These are phyloP conservation scores for Mesitornis unicolor DNA, from an alignment of 2,113 vertebrate species.

Conservation along the genomic window DNA sequence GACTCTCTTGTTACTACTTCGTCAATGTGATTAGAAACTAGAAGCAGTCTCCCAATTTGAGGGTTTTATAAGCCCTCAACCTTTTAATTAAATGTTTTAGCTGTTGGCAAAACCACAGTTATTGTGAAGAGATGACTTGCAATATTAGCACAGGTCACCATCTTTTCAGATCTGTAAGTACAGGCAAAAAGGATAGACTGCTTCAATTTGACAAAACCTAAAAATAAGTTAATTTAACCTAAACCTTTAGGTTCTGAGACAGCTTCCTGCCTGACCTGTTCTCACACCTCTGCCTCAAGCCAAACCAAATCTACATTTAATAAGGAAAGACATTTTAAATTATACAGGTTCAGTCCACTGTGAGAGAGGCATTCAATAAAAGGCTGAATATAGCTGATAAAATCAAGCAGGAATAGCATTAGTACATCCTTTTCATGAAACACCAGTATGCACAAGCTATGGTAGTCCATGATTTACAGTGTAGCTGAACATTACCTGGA, in stretches of 20 bases:
- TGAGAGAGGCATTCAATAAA: neutral
- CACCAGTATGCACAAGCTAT: neutral
- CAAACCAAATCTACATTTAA: neutral
- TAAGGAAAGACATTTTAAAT: neutral
- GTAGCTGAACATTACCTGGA: neutral
- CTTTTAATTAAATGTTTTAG: neutral
- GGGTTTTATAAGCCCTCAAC: neutral
- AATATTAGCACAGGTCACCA: neutral
- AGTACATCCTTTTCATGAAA: neutral
- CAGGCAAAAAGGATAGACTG: neutral
- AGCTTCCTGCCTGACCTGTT: neutral
- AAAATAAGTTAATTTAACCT: neutral
- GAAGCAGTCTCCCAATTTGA: fast-evolving
- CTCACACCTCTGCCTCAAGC: neutral
- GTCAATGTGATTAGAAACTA: neutral
- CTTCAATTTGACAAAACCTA: neutral
- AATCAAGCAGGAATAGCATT: neutral
- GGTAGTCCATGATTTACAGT: neutral
- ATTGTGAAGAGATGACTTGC: neutral
- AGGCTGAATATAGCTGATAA: neutral
- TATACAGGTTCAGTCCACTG: neutral
- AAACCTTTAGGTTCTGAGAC: neutral
- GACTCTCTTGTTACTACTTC: neutral
- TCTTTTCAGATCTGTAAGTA: neutral
- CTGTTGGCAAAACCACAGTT: neutral